phyloP scores from a whole-genome alignment of 2,113 vertebrate genomes.

The Antechinus flavipes region DNA sequence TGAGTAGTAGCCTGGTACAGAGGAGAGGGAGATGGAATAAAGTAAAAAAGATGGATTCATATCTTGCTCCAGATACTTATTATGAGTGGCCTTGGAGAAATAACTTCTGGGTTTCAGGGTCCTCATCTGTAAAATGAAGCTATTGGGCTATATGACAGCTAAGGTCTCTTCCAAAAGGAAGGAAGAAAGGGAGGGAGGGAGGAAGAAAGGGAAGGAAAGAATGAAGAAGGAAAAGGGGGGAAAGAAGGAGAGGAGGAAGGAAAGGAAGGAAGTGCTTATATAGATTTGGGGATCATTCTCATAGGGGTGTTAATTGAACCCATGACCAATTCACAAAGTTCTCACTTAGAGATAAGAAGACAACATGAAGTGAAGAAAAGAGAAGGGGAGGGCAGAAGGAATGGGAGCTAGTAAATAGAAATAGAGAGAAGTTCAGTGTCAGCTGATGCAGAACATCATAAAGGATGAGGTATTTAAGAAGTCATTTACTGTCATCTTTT shows the following conservation, averaged over 20 bases:
- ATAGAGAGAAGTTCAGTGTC: not conserved
- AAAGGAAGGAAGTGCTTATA: not conserved
- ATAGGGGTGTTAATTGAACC: not conserved
- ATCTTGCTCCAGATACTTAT: not conserved
- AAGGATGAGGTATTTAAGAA: not conserved
- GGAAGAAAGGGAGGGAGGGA: not conserved
- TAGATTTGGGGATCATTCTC: not conserved
- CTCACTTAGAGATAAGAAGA: not conserved
- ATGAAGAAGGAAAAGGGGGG: no score
- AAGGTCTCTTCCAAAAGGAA: not conserved
- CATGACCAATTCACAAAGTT: not conserved
- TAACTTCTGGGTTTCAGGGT: not conserved
- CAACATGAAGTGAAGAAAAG: not conserved
- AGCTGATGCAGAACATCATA: not conserved
- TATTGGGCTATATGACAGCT: not conserved
- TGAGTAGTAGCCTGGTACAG: not conserved
- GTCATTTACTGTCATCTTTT: not conserved
- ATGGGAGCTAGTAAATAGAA: not conserved
- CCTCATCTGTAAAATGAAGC: not conserved
- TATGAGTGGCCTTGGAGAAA: not conserved
- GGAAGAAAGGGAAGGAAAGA: no score
- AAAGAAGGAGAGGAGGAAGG: not conserved
- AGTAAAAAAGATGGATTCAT: not conserved
- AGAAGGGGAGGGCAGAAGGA: no score
- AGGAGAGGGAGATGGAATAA: not conserved